A percentile compares a stretch with the other conserved stretches of the same genome.
phyloP scores from a whole-genome alignment of 92 coral and sea anemone genomes.

The Zoanthus sansibaricus region DNA sequence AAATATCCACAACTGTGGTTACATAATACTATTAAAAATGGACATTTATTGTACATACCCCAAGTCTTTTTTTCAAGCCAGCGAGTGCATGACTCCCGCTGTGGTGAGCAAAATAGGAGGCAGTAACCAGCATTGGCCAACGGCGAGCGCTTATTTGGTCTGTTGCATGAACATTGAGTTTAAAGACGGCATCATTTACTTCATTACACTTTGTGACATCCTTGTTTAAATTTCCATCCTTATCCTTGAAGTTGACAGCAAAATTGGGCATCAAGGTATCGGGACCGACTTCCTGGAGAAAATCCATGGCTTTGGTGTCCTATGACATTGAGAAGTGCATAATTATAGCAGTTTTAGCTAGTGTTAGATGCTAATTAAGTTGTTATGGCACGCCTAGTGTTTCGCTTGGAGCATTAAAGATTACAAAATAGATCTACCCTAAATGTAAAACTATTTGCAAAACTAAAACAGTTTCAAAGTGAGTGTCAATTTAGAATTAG shows the following conservation, averaged over 20 bases:
- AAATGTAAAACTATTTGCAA: no score
- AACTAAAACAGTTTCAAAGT: no score
- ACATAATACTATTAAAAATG: no score
- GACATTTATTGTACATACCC: constrained; percentile 36
- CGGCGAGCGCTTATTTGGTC: constrained; percentile 39
- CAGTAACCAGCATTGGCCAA: constrained; percentile 61
- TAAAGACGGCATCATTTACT: constrained; percentile 47
- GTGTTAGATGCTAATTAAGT: no score
- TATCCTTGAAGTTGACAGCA: constrained; percentile 57
- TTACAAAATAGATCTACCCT: no score
- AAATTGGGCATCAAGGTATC: constrained; percentile 72
- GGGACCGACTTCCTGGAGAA: constrained; percentile 65
- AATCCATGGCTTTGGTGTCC: constrained; percentile 54
- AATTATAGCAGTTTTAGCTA: background rate
- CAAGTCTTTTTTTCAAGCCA: constrained; percentile 44
- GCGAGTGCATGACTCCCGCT: constrained; percentile 28
- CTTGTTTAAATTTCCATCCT: constrained; percentile 7
- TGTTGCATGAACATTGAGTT: constrained; percentile 52
- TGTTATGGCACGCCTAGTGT: no score
- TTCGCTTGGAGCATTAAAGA: no score
- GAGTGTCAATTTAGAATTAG: no score
- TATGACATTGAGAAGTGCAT: background rate
- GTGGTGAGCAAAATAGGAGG: constrained; percentile 54
- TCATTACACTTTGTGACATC: background rate
- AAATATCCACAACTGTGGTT: no score